These are phyloP conservation scores for Agrochola lychnidis DNA, from an alignment of 2,888 invertebrate genomes.

Conservation along the genomic window DNA sequence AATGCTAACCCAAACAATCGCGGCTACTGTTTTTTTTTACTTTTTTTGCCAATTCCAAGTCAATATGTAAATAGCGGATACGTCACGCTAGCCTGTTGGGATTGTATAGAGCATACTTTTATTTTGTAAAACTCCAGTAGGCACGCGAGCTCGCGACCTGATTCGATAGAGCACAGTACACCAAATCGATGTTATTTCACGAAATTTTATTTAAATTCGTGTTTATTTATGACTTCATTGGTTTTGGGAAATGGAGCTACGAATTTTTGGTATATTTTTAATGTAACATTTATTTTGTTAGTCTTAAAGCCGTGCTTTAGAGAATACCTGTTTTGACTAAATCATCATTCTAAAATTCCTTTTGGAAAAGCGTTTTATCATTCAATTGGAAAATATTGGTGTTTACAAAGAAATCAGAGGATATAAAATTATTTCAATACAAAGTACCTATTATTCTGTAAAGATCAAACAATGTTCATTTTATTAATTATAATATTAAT, in stretches of 20 bases:
- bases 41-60: slow-evolving; percentile 33
- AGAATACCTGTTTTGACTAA: background rate
- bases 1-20: slow-evolving; percentile 8
- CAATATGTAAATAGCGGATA: slow-evolving; percentile 55
- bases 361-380: background rate
- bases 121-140: slow-evolving; percentile 41
- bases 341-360: background rate
- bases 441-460: background rate
- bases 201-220: slow-evolving; percentile 38
- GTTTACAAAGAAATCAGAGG: background rate
- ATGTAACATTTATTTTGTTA: slow-evolving; percentile 5
- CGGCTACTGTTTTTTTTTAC: background rate
- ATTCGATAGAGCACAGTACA: slow-evolving; percentile 27
- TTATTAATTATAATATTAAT: slow-evolving; percentile 23
- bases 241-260: background rate
- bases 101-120: slow-evolving; percentile 25
- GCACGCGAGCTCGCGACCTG: slow-evolving; percentile 46
- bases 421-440: background rate
- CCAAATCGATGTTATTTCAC: slow-evolving; percentile 39
- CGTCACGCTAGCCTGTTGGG: slow-evolving; percentile 42
- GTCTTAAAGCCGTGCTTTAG: background rate
- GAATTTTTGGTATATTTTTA: background rate
- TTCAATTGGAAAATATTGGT: background rate
- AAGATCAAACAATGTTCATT: background rate
- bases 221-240: slow-evolving; percentile 25